Evolutionary conservation across 2,888 invertebrate genomes (phyloP).

Genomic region (Homarus gammarus): DNA sequence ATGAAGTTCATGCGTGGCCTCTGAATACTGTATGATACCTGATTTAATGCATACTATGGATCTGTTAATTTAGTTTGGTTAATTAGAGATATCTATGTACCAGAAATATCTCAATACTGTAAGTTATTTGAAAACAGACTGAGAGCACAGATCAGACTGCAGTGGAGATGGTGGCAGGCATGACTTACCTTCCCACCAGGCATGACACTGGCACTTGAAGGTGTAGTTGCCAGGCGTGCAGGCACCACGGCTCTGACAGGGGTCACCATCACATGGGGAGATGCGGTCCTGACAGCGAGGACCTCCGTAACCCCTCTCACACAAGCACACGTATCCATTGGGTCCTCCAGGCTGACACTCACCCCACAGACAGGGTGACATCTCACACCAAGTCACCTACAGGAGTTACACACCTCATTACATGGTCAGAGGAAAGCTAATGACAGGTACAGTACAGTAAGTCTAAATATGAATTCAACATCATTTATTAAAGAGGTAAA

Average conservation of each 20-base stretch:
- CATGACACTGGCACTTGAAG: constrained; percentile 86
- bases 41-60: no score
- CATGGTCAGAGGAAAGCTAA: no score
- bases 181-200: constrained; percentile 85
- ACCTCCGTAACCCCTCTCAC: constrained; percentile 66
- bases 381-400: constrained; percentile 66
- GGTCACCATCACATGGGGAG: constrained; percentile 85
- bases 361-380: constrained; percentile 55
- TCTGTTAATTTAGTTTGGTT: no score
- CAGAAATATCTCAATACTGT: not conserved
- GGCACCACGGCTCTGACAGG: constrained; percentile 87
- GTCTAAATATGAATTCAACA: not conserved
- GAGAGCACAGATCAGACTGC: not conserved
- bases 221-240: constrained; percentile 84
- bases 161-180: not conserved
- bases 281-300: constrained; percentile 52
- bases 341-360: constrained; percentile 56
- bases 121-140: not conserved
- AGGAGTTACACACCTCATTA: not conserved
- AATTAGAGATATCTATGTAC: no score
- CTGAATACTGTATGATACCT: no score
- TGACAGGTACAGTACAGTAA: no score
- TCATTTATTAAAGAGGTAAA: no score
- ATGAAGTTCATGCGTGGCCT: no score
- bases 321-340: constrained; percentile 54